phyloP scores from a whole-genome alignment of 2,113 vertebrate genomes.

The Apodemus sylvaticus region DNA sequence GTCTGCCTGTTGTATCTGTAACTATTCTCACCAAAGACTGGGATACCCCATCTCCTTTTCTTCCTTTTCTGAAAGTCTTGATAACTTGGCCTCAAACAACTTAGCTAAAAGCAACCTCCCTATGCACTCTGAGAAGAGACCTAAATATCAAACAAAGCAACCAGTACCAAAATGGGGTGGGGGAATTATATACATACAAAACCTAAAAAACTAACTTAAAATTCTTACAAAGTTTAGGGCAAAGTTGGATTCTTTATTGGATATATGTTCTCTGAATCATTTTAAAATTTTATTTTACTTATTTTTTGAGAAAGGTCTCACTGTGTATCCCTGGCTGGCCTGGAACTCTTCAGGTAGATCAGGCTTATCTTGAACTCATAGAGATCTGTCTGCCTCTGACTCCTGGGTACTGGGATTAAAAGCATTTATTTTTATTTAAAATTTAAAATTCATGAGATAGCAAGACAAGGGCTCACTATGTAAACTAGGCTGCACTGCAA shows the following conservation, averaged over 20 bases:
- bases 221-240: background rate
- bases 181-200: background rate
- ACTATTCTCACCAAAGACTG: background rate
- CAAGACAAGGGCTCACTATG: background rate
- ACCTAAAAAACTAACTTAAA: background rate
- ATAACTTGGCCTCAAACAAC: background rate
- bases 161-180: background rate
- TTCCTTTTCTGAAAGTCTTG: background rate
- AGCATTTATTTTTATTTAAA: background rate
- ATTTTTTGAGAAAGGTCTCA: background rate
- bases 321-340: background rate
- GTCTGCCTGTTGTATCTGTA: background rate
- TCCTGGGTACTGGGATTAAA: background rate
- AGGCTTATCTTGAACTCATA: background rate
- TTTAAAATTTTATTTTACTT: background rate
- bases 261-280: background rate
- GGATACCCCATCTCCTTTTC: background rate
- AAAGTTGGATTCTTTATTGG: background rate
- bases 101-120: background rate
- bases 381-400: background rate
- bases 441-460: background rate
- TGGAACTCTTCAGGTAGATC: background rate
- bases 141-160: background rate
- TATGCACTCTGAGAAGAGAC: background rate
- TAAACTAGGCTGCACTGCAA: background rate